Evolutionary conservation across 2,113 vertebrate genomes (phyloP).

Genomic region (Zosterops pallidus): DNA sequence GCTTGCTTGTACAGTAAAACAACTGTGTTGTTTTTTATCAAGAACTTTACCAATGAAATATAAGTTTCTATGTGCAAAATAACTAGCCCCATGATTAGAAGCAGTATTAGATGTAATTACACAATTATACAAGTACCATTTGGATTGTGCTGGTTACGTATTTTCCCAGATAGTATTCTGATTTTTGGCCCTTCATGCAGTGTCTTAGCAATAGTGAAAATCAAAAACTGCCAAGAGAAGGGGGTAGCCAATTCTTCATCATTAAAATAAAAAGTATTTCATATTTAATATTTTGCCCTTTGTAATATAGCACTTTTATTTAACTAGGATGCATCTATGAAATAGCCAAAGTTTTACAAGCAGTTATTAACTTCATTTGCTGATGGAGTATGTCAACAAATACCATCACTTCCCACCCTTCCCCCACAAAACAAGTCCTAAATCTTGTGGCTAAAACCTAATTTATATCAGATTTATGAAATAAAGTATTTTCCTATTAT

Average conservation of each 20-base stretch:
- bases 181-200: slow-evolving; percentile 77
- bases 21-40: slow-evolving; percentile 73
- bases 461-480: slow-evolving; percentile 84
- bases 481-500: slow-evolving; percentile 84
- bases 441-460: slow-evolving; percentile 76
- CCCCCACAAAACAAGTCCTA: slow-evolving; percentile 63
- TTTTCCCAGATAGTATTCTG: slow-evolving; percentile 75
- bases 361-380: slow-evolving; percentile 70
- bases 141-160: slow-evolving; percentile 77
- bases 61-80: slow-evolving; percentile 79
- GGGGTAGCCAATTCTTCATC: slow-evolving; percentile 74
- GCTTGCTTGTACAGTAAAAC: slow-evolving; percentile 77
- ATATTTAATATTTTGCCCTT: slow-evolving; percentile 76
- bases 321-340: slow-evolving; percentile 77
- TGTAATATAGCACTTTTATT: slow-evolving; percentile 83
- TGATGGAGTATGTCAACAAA: slow-evolving; percentile 69
- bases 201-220: slow-evolving; percentile 82
- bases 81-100: slow-evolving; percentile 75
- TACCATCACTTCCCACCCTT: slow-evolving; percentile 53
- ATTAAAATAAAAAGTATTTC: slow-evolving; percentile 49
- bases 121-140: slow-evolving; percentile 71
- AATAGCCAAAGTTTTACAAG: slow-evolving; percentile 82
- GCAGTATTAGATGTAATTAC: slow-evolving; percentile 79
- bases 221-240: slow-evolving; percentile 76
- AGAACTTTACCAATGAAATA: slow-evolving; percentile 77